Percentiles rank a stretch among this genome's conserved stretches.
Evolutionary conservation across 1,140 invertebrate species (phyloP).

Genomic region (Drosophila triauraria): DNA sequence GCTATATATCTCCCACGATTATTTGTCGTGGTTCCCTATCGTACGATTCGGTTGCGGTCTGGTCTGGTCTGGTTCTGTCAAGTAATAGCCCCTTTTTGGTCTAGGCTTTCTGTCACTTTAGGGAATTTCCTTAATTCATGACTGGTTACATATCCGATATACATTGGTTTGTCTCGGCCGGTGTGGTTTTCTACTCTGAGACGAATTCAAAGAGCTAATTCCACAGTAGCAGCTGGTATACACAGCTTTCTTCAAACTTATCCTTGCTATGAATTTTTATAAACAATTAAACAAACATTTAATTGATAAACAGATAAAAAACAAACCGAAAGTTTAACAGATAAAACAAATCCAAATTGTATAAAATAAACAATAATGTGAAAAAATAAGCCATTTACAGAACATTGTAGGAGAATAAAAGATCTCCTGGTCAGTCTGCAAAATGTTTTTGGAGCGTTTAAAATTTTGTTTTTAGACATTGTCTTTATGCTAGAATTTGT

Average conservation of each 20-base stretch:
- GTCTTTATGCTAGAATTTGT: conserved; percentile 66
- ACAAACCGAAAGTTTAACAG: conserved; percentile 11
- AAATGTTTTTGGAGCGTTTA: conserved; percentile 54
- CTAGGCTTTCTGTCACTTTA: conserved; percentile 51
- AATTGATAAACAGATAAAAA: conserved; percentile 1
- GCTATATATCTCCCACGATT: conserved; percentile 29
- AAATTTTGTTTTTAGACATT: conserved; percentile 55
- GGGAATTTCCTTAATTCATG: not conserved
- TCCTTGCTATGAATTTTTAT: conserved; percentile 40
- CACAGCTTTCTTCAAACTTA: conserved; percentile 26
- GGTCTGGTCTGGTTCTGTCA: conserved; percentile 30
- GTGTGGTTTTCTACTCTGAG: conserved; percentile 12
- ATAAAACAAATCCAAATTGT: conserved; percentile 5
- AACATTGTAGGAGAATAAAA: conserved; percentile 22
- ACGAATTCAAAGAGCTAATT: conserved; percentile 22
- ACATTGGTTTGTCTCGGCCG: conserved; percentile 30
- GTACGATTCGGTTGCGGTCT: conserved; percentile 42
- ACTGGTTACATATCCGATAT: conserved; percentile 14
- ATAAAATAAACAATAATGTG: conserved; percentile 3
- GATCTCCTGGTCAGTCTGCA: conserved; percentile 25
- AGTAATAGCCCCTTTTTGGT: conserved; percentile 58
- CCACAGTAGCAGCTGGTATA: conserved; percentile 63
- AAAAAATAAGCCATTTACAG: conserved; percentile 16
- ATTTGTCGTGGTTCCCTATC: not conserved
- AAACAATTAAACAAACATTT: conserved; percentile 58